Evolutionary conservation across 2,797 vertebrate species (phyloP).

Genomic region (Epinephelus awoara): DNA sequence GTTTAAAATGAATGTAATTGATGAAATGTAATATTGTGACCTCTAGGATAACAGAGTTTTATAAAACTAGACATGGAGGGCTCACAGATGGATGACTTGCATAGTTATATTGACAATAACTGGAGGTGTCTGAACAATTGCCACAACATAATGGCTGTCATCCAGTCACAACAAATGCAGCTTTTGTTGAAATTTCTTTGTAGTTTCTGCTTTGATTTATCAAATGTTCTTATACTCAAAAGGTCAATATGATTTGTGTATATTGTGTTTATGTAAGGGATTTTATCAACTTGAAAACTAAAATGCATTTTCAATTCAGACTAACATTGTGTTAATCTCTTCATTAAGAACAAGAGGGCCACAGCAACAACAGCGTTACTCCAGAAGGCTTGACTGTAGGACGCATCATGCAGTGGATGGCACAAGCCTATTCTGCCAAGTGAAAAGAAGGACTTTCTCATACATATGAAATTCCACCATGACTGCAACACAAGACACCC

Average conservation of each 20-base stretch:
- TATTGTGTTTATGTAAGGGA: background rate
- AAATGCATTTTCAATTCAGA: background rate
- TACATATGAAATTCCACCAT: conserved; percentile 8
- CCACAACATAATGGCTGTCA: background rate
- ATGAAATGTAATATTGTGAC: background rate
- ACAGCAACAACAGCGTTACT: background rate
- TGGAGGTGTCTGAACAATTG: background rate
- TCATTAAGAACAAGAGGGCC: background rate
- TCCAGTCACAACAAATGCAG: background rate
- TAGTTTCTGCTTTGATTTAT: background rate
- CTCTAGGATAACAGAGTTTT: background rate
- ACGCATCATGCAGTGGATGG: conserved; percentile 10
- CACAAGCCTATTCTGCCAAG: conserved; percentile 25
- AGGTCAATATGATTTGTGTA: background rate
- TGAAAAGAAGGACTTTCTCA: conserved; percentile 18
- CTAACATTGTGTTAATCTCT: conserved; percentile 10
- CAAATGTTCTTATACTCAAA: background rate
- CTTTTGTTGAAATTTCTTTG: background rate
- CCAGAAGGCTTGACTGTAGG: conserved; percentile 1
- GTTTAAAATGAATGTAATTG: background rate
- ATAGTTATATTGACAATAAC: no score
- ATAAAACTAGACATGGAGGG: background rate
- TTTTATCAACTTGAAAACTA: conserved; percentile 1
- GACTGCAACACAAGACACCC: conserved; percentile 20
- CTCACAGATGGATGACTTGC: background rate